Base-by-base conservation (phyloP, 2,797 vertebrate genomes). In the Nannoperca obscura region DNA sequence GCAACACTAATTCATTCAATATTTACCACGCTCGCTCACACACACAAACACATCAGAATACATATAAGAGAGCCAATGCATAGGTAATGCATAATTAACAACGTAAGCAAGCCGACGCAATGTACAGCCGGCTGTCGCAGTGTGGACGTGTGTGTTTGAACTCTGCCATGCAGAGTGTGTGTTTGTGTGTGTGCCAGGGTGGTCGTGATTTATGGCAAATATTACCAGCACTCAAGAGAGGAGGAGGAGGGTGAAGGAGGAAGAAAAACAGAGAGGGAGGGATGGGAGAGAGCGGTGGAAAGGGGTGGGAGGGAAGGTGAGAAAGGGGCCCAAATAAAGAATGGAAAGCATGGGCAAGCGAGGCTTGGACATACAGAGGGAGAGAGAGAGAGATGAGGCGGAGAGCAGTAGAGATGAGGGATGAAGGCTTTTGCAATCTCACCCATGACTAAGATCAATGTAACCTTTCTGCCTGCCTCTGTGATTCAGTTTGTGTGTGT, bases 401-500 rank as follows among this genome's bases (percentile, higher is more conserved):
- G 63, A 49, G 67, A 76, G 68, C 84, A 85, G 83, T 36, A 72
- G 82, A 75, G 72, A 85, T 91, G 85, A 89, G 44, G 86, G 72
- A 89, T 91, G 87, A 83, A 76, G 85, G 83, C 84, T 88, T 88
- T 83, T 83, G 84, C 88, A 89, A 85, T 90, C 88, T 87, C 78
- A 83, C 69, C 85, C 85, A 74, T 88, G 91, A 91, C 91, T 87
- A 87, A 91, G 87, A 92, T 92, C 88, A 88, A 91, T 89, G 86
- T 84, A 91, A 90, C 82, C 77, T 84, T 81, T 88, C 78, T 86
- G 61, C 49, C 54, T 63, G 57, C 66, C 60, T 76, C 71, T 80
- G 65, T 80, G 84, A 81, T 69, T 87, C 72, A 78, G 63, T 70
- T 14, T 80, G 74, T 81, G 74, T 38, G 42, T 74, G 77, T 65